Evolutionary conservation across 53 echinoderm and acorn worm species (phyloP).

Genomic region (Zoroaster sp.): DNA sequence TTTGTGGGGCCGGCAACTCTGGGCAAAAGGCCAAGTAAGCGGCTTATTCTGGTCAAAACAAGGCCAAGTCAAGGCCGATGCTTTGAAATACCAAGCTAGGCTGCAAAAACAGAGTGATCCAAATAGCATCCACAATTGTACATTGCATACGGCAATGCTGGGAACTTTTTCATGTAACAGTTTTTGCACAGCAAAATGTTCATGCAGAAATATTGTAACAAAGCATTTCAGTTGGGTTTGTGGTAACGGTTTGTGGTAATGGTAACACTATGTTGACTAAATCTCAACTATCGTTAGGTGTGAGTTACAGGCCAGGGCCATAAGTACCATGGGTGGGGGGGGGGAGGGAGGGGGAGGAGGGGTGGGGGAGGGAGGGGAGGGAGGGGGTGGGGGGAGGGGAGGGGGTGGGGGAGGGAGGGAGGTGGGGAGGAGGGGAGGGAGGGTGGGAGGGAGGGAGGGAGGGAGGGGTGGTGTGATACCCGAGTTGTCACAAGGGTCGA

Average conservation of each 20-base stretch:
- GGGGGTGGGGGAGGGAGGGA: neutral
- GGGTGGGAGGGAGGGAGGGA: neutral
- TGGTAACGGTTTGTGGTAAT: neutral
- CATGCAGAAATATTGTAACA: too few species aligned
- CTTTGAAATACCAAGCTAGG: too few species aligned
- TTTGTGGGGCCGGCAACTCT: neutral
- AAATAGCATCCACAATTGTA: too few species aligned
- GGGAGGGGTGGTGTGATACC: neutral
- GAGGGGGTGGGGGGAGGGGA: neutral
- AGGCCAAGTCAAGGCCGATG: neutral
- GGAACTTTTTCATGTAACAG: too few species aligned
- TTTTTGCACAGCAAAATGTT: too few species aligned
- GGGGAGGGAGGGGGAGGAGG: neutral
- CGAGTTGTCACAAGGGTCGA: too few species aligned
- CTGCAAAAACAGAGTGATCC: too few species aligned
- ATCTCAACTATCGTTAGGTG: neutral
- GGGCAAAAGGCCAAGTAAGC: neutral
- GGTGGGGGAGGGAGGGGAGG: neutral
- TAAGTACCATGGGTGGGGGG: neutral
- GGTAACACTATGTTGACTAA: neutral
- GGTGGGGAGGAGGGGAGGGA: neutral
- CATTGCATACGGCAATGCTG: too few species aligned
- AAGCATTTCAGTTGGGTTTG: too few species aligned
- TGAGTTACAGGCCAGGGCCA: neutral
- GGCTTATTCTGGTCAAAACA: neutral